Evolutionary conservation across 2,888 invertebrate genomes (phyloP).

Genomic region (Bimastos eiseni): DNA sequence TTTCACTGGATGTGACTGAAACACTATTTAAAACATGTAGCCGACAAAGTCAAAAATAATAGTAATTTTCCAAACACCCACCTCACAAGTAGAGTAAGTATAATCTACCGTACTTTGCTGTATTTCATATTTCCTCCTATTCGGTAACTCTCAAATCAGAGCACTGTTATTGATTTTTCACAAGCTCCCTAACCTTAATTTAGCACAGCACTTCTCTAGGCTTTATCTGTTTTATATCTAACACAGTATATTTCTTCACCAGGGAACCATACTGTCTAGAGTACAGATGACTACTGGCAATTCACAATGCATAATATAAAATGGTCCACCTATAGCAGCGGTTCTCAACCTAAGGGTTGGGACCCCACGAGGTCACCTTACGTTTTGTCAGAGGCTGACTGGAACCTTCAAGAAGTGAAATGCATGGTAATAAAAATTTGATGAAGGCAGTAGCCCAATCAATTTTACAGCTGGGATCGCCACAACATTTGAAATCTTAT

Average conservation of each 20-base stretch:
- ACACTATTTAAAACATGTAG: not conserved
- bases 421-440: too few species aligned
- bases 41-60: not conserved
- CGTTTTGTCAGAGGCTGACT: too few species aligned
- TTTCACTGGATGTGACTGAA: not conserved
- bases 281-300: too few species aligned
- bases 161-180: not conserved
- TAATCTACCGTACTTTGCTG: not conserved
- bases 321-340: too few species aligned
- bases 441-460: too few species aligned
- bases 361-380: too few species aligned
- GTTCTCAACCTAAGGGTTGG: too few species aligned
- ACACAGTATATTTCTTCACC: not conserved
- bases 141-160: not conserved
- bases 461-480: too few species aligned
- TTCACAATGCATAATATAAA: too few species aligned
- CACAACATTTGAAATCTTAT: too few species aligned
- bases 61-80: not conserved
- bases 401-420: too few species aligned
- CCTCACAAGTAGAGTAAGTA: not conserved
- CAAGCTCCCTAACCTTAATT: not conserved
- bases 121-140: not conserved
- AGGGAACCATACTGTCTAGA: too few species aligned
- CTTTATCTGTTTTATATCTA: not conserved
- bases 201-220: not conserved